Evolutionary conservation across 2,888 invertebrate species (phyloP).

Genomic region (Dyspetes luteomarginatus): DNA sequence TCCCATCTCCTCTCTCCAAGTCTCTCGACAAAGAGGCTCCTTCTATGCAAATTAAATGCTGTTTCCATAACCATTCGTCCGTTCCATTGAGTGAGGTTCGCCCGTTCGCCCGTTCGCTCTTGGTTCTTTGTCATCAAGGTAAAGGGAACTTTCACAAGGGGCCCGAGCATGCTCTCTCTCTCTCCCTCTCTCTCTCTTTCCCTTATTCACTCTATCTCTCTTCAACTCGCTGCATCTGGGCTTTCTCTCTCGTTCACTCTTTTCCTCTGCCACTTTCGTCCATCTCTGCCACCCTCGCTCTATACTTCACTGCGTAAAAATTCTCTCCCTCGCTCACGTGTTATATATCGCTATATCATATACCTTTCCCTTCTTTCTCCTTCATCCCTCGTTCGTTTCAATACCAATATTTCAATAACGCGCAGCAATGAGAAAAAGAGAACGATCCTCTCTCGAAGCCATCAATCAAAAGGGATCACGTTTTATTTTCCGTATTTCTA

Average conservation of each 20-base stretch:
- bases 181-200: slow-evolving; percentile 67
- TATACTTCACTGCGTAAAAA: slow-evolving; percentile 38
- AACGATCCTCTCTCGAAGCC: slow-evolving; percentile 73
- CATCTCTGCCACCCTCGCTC: slow-evolving; percentile 62
- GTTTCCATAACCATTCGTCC: slow-evolving; percentile 84
- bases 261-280: slow-evolving; percentile 43
- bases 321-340: slow-evolving; percentile 48
- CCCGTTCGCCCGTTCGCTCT: slow-evolving; percentile 74
- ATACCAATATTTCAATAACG: slow-evolving; percentile 79
- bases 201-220: slow-evolving; percentile 24
- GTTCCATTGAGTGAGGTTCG: slow-evolving; percentile 83
- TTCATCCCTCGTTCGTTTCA: slow-evolving; percentile 49
- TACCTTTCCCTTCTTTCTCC: slow-evolving; percentile 36
- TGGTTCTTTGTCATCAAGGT: slow-evolving; percentile 83
- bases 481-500: slow-evolving; percentile 36
- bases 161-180: slow-evolving; percentile 69
- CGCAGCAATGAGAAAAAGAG: slow-evolving; percentile 69
- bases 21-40: slow-evolving; percentile 82
- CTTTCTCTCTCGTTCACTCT: slow-evolving; percentile 28
- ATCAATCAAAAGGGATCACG: slow-evolving; percentile 78
- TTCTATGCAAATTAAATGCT: slow-evolving; percentile 84
- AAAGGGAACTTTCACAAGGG: slow-evolving; percentile 82
- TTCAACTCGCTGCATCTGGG: slow-evolving; percentile 55
- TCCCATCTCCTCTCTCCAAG: slow-evolving; percentile 58
- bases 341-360: slow-evolving; percentile 24